Percentiles rank a stretch among this genome's conserved stretches.
Conservation (phyloP, 2,113 vertebrate genomes). For the Triplophysa dalaica region DNA sequence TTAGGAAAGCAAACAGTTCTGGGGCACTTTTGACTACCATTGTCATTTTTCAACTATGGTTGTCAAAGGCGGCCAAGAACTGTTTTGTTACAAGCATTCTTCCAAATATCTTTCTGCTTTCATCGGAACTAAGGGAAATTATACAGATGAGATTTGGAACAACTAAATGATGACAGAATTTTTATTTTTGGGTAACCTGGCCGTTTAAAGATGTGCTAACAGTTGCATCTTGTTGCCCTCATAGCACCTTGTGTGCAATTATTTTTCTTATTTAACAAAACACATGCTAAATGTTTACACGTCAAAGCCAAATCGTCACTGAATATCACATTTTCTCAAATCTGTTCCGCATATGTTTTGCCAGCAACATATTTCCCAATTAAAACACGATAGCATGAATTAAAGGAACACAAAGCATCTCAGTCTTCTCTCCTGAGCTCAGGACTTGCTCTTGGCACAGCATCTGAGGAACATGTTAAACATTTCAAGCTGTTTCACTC, state of each 20-base stretch:
- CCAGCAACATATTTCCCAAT: slow-evolving; percentile 20
- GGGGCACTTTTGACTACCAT: too few species aligned
- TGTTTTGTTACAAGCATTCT: too few species aligned
- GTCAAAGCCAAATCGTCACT: background rate
- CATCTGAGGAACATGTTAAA: slow-evolving; percentile 33
- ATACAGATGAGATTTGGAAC: too few species aligned
- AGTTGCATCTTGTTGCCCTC: background rate
- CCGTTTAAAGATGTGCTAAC: too few species aligned
- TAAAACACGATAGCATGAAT: slow-evolving; percentile 30
- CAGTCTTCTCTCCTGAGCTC: background rate
- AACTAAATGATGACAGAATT: too few species aligned
- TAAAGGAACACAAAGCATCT: background rate
- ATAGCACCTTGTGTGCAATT: background rate
- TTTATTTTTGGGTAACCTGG: too few species aligned
- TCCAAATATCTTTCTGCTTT: too few species aligned
- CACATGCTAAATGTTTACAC: background rate
- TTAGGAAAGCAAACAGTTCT: too few species aligned
- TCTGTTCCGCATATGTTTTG: slow-evolving; percentile 28
- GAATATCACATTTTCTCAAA: slow-evolving; percentile 6
- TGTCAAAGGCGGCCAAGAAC: too few species aligned
- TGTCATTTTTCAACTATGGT: too few species aligned
- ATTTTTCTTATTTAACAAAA: slow-evolving; percentile 12
- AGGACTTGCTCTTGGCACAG: slow-evolving; percentile 36
- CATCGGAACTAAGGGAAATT: too few species aligned
- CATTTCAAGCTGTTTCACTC: slow-evolving; percentile 11